These are phyloP conservation scores for Steromphala cineraria DNA, from an alignment of 2,888 invertebrate genomes.

Conservation along the genomic window DNA sequence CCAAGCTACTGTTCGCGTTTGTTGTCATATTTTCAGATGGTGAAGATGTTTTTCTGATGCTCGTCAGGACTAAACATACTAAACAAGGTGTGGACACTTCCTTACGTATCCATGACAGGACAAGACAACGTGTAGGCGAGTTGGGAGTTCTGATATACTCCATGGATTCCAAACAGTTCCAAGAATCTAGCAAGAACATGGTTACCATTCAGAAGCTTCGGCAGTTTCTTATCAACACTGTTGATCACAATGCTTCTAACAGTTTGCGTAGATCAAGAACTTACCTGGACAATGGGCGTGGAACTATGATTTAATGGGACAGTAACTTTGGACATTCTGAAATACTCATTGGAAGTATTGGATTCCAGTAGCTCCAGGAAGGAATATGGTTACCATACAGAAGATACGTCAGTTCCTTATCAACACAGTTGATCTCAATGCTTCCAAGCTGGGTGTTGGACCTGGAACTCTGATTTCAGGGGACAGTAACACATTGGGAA, in stretches of 20 bases:
- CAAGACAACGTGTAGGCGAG: neutral
- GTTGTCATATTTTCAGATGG: neutral
- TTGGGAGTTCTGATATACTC: neutral
- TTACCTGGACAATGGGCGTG: neutral
- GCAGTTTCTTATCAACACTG: neutral
- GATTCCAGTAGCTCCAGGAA: too few relatives aligned
- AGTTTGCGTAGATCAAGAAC: neutral
- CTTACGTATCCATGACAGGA: neutral
- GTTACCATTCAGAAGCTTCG: neutral
- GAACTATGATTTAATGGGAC: neutral
- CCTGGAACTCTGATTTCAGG: too few relatives aligned
- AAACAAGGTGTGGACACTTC: too few relatives aligned
- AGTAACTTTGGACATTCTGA: too few relatives aligned
- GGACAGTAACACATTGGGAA: too few relatives aligned
- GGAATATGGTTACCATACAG: too few relatives aligned
- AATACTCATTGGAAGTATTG: too few relatives aligned
- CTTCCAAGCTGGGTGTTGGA: too few relatives aligned
- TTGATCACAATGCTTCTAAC: neutral
- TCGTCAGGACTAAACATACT: neutral
- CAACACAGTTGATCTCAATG: too few relatives aligned
- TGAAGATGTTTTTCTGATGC: neutral
- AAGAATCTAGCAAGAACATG: neutral
- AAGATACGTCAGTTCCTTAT: too few relatives aligned
- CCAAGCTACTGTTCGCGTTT: too few relatives aligned
- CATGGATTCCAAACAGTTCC: neutral